Evolutionary conservation across 2,113 vertebrate genomes (phyloP), one percentile per base, ranked within the genome.

Genomic region (Alligator mississippiensis): DNA sequence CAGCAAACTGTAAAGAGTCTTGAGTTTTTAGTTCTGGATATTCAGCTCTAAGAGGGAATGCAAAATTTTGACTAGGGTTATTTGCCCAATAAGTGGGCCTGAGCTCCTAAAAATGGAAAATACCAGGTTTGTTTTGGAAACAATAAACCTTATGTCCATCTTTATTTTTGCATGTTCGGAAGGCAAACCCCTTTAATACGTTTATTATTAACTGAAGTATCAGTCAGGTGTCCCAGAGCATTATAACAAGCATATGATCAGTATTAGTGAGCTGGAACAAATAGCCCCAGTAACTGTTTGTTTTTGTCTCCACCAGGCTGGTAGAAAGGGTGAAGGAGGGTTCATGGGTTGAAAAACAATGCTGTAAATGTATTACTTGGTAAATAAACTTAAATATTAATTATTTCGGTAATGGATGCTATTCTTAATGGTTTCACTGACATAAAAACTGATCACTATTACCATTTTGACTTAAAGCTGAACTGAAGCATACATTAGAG

Each of bases 361-460:
- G 54, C 2, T 0, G 1, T 64, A 55, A 64, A 60, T 77, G 47
- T 59, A 4, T 27, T 77, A 47, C 90, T 74, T 72, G 19, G 34
- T 72, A 72, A 4, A 62, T 14, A 57, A 11, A 14, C 34, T 30
- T 68, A 34, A 28, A 74, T 24, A 82, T 89, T 77, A 70, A 76
- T 89, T 90, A 12, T 6, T 82, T 22, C 89, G 92, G 85, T 93
- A 85, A 89, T 11, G 85, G 63, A 55, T 5, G 0, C 90, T 66
- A 62, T 88, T 64, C 87, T 34, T 47, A 79, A 11, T 63, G 90
- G 66, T 84, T 93, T 19, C 75, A 60, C 89, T 11, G 34, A 19
- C 87, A 86, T 95, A 89, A 93, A 38, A 93, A 84, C 88, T 90
- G 92, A 81, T 90, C 83, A 13, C 88, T 93, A 78, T 96, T 93